Percentiles rank a stretch among this genome's conserved stretches.
phyloP scores from a whole-genome alignment of 2,113 vertebrate species.

The Corynorhinus townsendii region DNA sequence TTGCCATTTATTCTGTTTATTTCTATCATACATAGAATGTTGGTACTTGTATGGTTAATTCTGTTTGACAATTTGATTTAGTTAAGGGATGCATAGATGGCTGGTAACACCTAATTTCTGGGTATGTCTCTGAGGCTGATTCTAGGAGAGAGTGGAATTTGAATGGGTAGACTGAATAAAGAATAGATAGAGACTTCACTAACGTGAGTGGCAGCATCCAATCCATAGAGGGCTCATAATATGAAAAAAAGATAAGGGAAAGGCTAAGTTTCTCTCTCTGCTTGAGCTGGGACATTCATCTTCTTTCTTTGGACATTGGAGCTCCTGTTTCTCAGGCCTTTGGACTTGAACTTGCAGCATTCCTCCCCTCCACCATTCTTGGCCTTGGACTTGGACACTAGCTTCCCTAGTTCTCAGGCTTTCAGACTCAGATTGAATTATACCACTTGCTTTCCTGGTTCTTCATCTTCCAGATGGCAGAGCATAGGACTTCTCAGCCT shows the following conservation, averaged over 20 bases:
- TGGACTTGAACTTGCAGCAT: not conserved
- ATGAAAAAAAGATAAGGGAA: not conserved
- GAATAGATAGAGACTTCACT: not conserved
- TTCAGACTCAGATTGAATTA: not conserved
- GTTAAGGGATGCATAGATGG: not conserved
- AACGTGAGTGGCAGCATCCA: not conserved
- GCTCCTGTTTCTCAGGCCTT: not conserved
- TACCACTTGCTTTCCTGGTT: not conserved
- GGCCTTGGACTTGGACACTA: not conserved
- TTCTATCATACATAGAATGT: not conserved
- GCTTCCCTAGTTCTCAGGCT: not conserved
- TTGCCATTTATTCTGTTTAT: not conserved
- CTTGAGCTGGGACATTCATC: not conserved
- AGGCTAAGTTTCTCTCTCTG: not conserved
- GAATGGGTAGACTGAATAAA: not conserved
- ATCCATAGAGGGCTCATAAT: not conserved
- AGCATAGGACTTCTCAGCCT: not conserved
- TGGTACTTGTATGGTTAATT: not conserved
- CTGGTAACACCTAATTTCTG: not conserved
- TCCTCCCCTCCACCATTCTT: not conserved
- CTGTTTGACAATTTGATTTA: not conserved
- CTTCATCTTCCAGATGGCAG: not conserved
- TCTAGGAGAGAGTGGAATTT: not conserved
- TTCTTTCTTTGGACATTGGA: not conserved
- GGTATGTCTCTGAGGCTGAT: not conserved